Percentiles rank a stretch among this genome's conserved stretches.
Evolutionary conservation across 2,888 invertebrate genomes (phyloP).

Genomic region (Suillia variegata): DNA sequence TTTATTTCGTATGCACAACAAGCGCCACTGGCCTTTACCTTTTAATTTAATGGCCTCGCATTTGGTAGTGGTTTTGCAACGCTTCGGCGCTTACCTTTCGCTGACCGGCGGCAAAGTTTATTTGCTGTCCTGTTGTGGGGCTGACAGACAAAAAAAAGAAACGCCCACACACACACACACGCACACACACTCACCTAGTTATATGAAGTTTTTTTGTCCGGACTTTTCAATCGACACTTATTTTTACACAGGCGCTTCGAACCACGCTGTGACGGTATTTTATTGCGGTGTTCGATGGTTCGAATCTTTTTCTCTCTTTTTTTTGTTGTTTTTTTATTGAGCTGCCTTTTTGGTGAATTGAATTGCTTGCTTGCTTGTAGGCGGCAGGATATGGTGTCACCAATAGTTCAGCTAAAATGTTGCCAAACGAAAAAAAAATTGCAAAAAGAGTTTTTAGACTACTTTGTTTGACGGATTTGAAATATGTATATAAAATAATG

Average conservation of each 20-base stretch:
- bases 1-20: constrained; percentile 4
- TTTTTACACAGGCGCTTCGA: not conserved
- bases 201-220: not conserved
- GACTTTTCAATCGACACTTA: constrained; percentile 1
- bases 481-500: too few species aligned
- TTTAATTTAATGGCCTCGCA: constrained; percentile 4
- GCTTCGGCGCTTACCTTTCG: not conserved
- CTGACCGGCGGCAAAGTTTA: constrained; percentile 2
- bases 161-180: too few species aligned
- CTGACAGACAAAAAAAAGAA: too few species aligned
- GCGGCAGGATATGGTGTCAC: not conserved
- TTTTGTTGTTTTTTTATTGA: not conserved
- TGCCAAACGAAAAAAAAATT: not conserved
- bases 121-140: not conserved
- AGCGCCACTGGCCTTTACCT: not conserved
- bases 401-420: not conserved
- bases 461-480: too few species aligned
- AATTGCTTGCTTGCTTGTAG: not conserved
- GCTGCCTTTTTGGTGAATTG: not conserved
- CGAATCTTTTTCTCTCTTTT: too few species aligned
- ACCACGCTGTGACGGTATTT: not conserved
- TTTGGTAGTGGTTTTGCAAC: not conserved
- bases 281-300: not conserved
- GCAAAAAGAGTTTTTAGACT: too few species aligned
- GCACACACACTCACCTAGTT: too few species aligned